Conservation (phyloP, 2,113 vertebrate species). For the Mormyrus lacerda region DNA sequence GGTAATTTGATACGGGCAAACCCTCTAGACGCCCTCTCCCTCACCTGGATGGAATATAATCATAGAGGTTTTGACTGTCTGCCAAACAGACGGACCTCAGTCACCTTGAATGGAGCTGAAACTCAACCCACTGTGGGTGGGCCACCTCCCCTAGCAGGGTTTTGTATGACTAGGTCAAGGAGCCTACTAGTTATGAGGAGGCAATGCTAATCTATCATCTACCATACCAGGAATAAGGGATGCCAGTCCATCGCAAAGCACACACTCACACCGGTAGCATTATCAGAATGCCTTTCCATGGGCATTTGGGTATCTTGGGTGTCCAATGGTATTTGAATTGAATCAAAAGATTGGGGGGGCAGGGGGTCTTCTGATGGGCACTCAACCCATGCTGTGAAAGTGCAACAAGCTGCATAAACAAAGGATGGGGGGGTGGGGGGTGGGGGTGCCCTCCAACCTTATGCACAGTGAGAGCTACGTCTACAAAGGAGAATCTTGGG, state of each 20-base stretch:
- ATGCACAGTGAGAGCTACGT: not conserved
- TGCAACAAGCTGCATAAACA: not conserved
- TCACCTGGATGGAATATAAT: constrained; percentile 14
- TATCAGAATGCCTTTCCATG: not conserved
- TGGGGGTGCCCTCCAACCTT: not conserved
- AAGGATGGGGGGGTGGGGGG: not conserved
- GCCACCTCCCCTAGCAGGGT: not conserved
- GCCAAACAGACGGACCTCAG: constrained; percentile 18
- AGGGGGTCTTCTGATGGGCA: not conserved
- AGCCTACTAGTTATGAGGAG: not conserved
- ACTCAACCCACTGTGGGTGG: not conserved
- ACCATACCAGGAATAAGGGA: not conserved
- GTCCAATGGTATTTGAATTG: not conserved
- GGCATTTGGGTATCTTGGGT: not conserved
- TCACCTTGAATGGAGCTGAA: constrained; percentile 15
- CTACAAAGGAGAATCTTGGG: not conserved
- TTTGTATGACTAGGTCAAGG: not conserved
- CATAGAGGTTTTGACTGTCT: constrained; percentile 10
- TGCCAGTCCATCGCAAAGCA: not conserved
- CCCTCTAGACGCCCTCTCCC: not conserved
- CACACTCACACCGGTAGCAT: not conserved
- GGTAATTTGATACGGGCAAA: constrained; percentile 4
- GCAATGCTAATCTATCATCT: not conserved
- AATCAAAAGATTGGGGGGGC: not conserved
- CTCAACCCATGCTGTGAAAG: not conserved